These are phyloP conservation scores for Chiroxiphia lanceolata DNA, from an alignment of 2,797 vertebrate species.

Conservation along the genomic window DNA sequence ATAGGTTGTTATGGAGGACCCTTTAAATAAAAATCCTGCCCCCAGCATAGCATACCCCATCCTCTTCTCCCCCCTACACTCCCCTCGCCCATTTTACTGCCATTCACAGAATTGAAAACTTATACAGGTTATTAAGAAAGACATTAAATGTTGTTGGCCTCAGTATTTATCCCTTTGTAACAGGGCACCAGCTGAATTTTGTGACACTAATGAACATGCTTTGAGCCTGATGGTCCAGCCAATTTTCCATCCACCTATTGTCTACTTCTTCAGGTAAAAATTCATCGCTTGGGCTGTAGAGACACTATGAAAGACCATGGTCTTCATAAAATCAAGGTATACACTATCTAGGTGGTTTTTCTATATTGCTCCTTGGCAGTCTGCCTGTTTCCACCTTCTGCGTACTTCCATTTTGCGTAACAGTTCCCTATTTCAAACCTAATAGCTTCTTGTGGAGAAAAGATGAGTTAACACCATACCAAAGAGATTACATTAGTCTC, in stretches of 20 bases:
- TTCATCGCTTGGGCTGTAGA: background rate
- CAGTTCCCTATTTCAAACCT: background rate
- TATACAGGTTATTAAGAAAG: background rate
- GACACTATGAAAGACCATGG: background rate
- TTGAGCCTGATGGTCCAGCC: background rate
- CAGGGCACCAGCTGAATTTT: background rate
- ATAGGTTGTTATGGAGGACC: background rate
- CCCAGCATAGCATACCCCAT: background rate
- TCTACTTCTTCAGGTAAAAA: background rate
- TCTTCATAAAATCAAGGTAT: background rate
- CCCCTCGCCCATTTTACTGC: background rate
- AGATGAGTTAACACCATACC: background rate
- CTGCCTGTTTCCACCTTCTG: background rate
- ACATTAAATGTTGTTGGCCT: background rate
- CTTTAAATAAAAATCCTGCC: background rate
- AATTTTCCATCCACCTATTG: background rate
- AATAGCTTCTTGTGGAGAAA: background rate
- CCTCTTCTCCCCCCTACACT: rapidly evolving
- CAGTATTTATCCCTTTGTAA: background rate
- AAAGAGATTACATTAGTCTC: background rate
- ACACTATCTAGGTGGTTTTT: background rate
- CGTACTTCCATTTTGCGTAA: background rate
- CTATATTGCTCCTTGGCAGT: background rate
- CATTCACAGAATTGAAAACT: background rate
- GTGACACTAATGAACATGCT: background rate